Conservation (phyloP, 2,888 invertebrate genomes). For the Eristalis intricaria region DNA sequence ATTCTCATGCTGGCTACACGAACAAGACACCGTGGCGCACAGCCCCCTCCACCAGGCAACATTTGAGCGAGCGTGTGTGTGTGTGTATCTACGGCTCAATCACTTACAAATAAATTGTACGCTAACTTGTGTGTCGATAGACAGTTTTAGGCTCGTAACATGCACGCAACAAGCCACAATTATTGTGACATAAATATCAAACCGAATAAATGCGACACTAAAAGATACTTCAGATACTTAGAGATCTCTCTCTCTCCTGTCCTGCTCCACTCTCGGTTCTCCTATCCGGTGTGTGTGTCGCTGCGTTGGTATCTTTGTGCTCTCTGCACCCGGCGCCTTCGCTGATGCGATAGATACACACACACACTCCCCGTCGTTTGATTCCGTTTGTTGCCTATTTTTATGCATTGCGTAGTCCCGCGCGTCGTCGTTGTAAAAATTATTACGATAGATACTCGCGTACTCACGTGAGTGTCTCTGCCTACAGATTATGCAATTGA, state of each 20-base stretch:
- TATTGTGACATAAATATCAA: slow-evolving; percentile 71
- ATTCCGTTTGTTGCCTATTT: slow-evolving; percentile 64
- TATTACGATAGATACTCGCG: slow-evolving; percentile 24
- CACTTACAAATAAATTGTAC: slow-evolving; percentile 31
- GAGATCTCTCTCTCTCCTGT: slow-evolving; percentile 14
- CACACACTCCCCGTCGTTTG: slow-evolving; percentile 21
- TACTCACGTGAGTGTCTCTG: slow-evolving; percentile 34
- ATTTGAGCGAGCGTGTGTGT: neutral
- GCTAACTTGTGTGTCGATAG: slow-evolving; percentile 46
- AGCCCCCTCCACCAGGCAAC: neutral
- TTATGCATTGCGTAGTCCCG: slow-evolving; percentile 68
- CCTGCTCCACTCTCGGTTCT: neutral
- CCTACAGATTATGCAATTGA: slow-evolving; percentile 61
- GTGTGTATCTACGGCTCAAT: neutral
- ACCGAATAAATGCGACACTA: slow-evolving; percentile 67
- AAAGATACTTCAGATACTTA: slow-evolving; percentile 67
- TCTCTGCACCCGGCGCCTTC: neutral
- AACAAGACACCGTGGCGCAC: neutral
- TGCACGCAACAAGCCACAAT: slow-evolving; percentile 66
- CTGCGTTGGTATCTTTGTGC: slow-evolving; percentile 64
- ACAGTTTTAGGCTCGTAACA: slow-evolving; percentile 52
- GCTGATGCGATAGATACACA: neutral
- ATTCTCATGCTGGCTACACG: neutral
- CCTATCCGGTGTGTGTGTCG: neutral
- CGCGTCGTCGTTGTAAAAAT: slow-evolving; percentile 40